Evolutionary conservation across 2,113 vertebrate genomes (phyloP), one percentile per base, ranked within the genome.

Genomic region (Daphoenositta chrysoptera): DNA sequence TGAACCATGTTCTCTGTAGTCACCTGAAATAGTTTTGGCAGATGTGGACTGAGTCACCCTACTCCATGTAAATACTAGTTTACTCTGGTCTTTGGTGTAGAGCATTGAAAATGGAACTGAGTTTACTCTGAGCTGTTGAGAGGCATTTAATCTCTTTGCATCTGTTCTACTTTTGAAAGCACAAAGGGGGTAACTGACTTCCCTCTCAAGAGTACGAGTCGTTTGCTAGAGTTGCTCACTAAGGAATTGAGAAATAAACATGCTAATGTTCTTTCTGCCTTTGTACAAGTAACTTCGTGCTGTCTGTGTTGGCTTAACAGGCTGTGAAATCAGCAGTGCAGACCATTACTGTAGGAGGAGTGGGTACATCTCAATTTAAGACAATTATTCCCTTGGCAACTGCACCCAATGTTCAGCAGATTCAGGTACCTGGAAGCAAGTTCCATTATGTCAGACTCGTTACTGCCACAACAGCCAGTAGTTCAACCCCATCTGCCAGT

Each of bases 361-460:
- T 99, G 87, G 96, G 97, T 65, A 96, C 98, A 47, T 98, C 99
- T 84, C 99, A 99, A 48, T 99, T 99, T 97, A 99, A 99, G 98
- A 99, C 99, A 87, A 99, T 99, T 96, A 99, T 99, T 98, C 99
- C 99, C 10, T 97, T 99, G 98, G 97, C 98, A 93, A 98, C 98
- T 40, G 98, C 99, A 84, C 98, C 99, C 12, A 99, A 99, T 45
- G 99, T 99, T 92, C 99, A 99, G 97, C 99, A 99, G 96, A 99
- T 99, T 90, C 99, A 99, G 98, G 99, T 99, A 85, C 99, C 99
- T 47, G 99, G 99, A 75, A 99, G 99, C 98, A 98, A 99, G 93
- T 99, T 99, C 94, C 99, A 99, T 96, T 99, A 99, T 85, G 99
- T 99, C 78, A 99, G 99, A 56, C 98, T 99, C 3, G 99, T 99